These are phyloP conservation scores for Mimas tiliae DNA, from an alignment of 2,888 invertebrate species.

Conservation along the genomic window DNA sequence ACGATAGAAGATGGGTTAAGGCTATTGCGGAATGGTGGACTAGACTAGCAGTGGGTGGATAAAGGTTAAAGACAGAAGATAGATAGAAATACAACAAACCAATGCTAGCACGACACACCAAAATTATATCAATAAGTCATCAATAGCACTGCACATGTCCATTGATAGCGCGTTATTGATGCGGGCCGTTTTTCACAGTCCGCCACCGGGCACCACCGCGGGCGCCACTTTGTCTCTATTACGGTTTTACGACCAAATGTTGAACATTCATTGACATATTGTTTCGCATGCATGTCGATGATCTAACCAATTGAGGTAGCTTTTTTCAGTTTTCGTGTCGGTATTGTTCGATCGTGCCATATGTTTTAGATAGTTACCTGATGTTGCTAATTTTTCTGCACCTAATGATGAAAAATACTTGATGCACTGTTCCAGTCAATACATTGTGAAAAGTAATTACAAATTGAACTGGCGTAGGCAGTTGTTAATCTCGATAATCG, in stretches of 20 bases:
- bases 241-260: constrained; percentile 33
- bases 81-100: neutral
- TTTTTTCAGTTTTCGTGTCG: neutral
- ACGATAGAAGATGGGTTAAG: no score
- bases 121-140: constrained; percentile 54
- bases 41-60: no score
- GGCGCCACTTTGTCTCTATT: constrained; percentile 58
- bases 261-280: constrained; percentile 20
- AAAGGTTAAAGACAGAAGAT: no score
- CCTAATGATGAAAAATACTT: no score
- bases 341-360: neutral
- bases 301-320: constrained; percentile 16
- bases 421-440: no score
- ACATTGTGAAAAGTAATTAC: neutral
- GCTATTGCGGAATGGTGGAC: no score
- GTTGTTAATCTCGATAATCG: constrained; percentile 57
- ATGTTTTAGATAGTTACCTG: neutral
- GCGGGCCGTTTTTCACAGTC: constrained; percentile 65
- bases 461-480: neutral
- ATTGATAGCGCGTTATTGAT: constrained; percentile 66
- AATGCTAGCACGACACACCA: constrained; percentile 12
- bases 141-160: constrained; percentile 38
- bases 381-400: neutral
- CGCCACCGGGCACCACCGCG: constrained; percentile 49
- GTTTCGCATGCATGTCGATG: constrained; percentile 18